Evolutionary conservation across 2,797 vertebrate species (phyloP), one percentile per base, ranked within the genome.

Genomic region (Phataginus tetradactyla): DNA sequence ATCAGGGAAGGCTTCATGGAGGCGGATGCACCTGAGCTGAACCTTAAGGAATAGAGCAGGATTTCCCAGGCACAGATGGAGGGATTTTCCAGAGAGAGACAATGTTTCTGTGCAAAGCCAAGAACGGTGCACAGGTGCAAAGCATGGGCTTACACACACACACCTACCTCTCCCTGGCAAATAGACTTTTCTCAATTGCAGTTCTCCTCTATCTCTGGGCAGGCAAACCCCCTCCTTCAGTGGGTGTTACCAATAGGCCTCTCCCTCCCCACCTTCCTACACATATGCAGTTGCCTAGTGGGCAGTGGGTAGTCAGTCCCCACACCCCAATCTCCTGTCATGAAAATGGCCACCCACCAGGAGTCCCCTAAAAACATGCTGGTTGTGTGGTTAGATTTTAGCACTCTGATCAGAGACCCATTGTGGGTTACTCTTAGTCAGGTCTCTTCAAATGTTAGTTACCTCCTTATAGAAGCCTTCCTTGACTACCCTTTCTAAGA

Each of bases 371-470:
- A 78, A 74, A 87, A 23, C 29, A 34, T 81, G 17, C 20, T 81
- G 92, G 64, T 59, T 90, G 12, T 92, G 27, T 87, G 25, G 27
- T 79, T 84, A 59, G 53, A 95, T 81, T 91, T 61, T 71, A 72
- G 23, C 49, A 3, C 57, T 90, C 39, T 87, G 69, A 42, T 90
- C 80, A 90, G 59, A 96, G 64, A 74, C 29, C n/a, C 42, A 66
- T 21, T 81, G 15, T 79, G 59, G 37, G 18, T 83, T 83, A 63
- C 64, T 79, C 51, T 84, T 80, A 93, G 51, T 87, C 18, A 18
- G 42, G 6, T 90, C 74, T 86, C 86, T 55, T 94, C 64, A 95
- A 86, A 90, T 92, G 57, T 86, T 85, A 86, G 57, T 86, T 85
- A 86, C 37, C 27, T 59, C n/a, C 25, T 97, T 53, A 4, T 86